Conservation (phyloP, 2,113 vertebrate genomes). For the Sporophila hypoxantha region DNA sequence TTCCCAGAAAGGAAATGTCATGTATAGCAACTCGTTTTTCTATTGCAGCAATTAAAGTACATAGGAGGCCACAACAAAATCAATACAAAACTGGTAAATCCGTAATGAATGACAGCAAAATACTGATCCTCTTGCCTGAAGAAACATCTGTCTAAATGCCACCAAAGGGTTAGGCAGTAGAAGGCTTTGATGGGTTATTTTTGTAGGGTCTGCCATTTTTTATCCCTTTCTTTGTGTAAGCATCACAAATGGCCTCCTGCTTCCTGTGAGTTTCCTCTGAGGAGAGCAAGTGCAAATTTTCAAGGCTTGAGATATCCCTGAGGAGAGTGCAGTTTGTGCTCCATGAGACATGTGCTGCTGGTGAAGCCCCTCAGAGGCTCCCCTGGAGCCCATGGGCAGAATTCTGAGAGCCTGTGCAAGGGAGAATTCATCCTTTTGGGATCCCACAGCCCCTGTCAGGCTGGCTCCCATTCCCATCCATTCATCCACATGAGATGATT, state of each 20-base stretch:
- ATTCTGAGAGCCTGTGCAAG: rapidly evolving
- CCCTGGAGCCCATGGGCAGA: rapidly evolving
- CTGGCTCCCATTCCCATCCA: neutral
- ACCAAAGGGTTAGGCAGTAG: neutral
- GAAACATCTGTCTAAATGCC: constrained; percentile 2
- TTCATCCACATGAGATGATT: neutral
- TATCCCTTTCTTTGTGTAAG: neutral
- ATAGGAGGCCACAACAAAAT: constrained; percentile 63
- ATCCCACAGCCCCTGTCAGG: rapidly evolving
- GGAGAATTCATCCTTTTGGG: neutral
- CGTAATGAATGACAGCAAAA: constrained; percentile 64
- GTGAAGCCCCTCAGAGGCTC: neutral
- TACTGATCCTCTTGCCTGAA: constrained; percentile 54
- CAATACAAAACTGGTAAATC: constrained; percentile 67
- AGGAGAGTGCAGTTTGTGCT: neutral
- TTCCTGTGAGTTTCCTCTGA: neutral
- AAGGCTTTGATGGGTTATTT: neutral
- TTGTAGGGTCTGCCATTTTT: neutral
- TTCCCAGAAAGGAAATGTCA: constrained; percentile 66
- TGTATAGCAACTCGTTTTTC: constrained; percentile 68
- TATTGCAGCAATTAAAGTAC: constrained; percentile 67
- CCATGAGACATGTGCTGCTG: neutral
- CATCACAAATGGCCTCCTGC: neutral
- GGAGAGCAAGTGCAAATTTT: neutral
- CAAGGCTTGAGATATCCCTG: neutral